A percentile compares a stretch with the other conserved stretches of the same genome.
These are phyloP conservation scores for Cynaeus angustus DNA, from an alignment of 2,888 invertebrate genomes.

Conservation along the genomic window DNA sequence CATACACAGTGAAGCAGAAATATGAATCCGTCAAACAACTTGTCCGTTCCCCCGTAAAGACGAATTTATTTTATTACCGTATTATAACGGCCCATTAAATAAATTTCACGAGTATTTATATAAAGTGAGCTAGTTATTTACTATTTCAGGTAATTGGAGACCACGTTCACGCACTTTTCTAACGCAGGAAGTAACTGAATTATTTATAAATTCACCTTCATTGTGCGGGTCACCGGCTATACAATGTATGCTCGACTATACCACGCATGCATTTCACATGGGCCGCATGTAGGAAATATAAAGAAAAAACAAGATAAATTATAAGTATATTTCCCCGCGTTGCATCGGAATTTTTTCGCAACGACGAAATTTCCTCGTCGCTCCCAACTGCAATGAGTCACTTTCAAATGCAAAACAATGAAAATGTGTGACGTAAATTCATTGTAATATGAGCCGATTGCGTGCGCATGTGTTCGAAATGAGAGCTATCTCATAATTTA, in stretches of 20 bases:
- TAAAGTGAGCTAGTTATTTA: constrained; percentile 11
- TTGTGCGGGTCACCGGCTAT: constrained; percentile 52
- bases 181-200: constrained; percentile 63
- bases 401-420: constrained; percentile 50
- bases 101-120: background rate
- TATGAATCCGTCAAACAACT: too few species aligned
- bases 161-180: constrained; percentile 62
- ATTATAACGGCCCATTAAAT: constrained; percentile 1
- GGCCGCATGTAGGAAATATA: constrained; percentile 6
- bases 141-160: constrained; percentile 59
- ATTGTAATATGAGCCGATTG: constrained; percentile 47
- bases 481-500: constrained; percentile 39
- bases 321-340: background rate
- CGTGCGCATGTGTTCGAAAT: constrained; percentile 35
- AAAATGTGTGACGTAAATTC: constrained; percentile 46
- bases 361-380: constrained; percentile 26
- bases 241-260: constrained; percentile 30
- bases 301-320: background rate
- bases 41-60: too few species aligned
- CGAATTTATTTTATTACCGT: constrained; percentile 2
- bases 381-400: constrained; percentile 33
- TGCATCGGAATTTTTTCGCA: constrained; percentile 18
- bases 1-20: too few species aligned
- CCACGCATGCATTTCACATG: constrained; percentile 4
- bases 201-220: constrained; percentile 60